Percentiles rank a stretch among this genome's conserved stretches.
These are phyloP conservation scores for Lutraria lutraria DNA, from an alignment of 2,888 invertebrate species.

Conservation along the genomic window DNA sequence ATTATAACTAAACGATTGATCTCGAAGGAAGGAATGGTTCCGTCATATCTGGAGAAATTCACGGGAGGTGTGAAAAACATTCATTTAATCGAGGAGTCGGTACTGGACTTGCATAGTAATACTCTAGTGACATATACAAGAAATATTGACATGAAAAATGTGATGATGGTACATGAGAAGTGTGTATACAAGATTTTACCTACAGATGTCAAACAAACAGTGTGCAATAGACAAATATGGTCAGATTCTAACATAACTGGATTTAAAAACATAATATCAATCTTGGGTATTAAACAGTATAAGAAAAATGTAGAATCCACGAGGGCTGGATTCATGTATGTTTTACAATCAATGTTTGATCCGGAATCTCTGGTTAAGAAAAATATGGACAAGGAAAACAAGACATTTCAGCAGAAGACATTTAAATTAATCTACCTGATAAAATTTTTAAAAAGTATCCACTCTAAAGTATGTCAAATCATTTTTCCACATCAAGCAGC, in stretches of 20 bases:
- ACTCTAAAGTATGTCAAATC: constrained; percentile 41
- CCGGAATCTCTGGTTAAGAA: background rate
- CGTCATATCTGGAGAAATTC: constrained; percentile 61
- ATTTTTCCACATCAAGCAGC: constrained; percentile 38
- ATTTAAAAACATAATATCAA: constrained; percentile 53
- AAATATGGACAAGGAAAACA: background rate
- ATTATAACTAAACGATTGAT: constrained; percentile 59
- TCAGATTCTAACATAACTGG: constrained; percentile 51
- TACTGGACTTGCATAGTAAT: constrained; percentile 51
- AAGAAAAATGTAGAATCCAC: constrained; percentile 43
- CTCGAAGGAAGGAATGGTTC: constrained; percentile 61
- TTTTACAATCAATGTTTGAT: constrained; percentile 51
- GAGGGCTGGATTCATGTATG: constrained; percentile 53
- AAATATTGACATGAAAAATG: constrained; percentile 63
- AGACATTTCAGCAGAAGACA: too few species aligned
- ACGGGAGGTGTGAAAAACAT: constrained; percentile 63
- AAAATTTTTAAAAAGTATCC: constrained; percentile 45
- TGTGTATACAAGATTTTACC: constrained; percentile 41
- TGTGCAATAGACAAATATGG: constrained; percentile 49
- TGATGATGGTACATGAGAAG: constrained; percentile 57
- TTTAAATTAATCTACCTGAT: background rate
- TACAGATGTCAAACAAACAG: background rate
- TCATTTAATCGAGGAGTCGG: constrained; percentile 60
- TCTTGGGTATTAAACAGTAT: constrained; percentile 55
- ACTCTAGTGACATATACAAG: constrained; percentile 65